A percentile compares a stretch with the other conserved stretches of the same genome.
phyloP scores from a whole-genome alignment of 2,113 vertebrate genomes.

The Polypterus bichir region DNA sequence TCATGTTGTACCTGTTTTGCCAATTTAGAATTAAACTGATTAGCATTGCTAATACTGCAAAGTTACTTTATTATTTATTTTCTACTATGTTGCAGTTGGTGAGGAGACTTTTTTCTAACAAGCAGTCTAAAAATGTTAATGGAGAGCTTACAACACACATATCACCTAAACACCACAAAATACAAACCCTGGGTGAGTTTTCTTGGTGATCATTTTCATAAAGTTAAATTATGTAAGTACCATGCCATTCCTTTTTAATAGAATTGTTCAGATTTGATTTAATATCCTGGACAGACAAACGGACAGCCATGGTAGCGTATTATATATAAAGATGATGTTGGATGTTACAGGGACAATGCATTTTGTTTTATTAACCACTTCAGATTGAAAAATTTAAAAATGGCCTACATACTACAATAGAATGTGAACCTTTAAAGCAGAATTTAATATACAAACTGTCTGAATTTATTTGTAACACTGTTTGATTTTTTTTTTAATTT shows the following conservation, averaged over 20 bases:
- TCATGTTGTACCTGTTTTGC: background rate
- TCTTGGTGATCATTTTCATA: background rate
- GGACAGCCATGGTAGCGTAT: too few relatives aligned
- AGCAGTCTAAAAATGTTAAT: slow-evolving; percentile 11
- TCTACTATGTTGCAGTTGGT: slow-evolving; percentile 35
- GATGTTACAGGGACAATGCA: too few relatives aligned
- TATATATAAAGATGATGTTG: too few relatives aligned
- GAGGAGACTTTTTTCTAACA: slow-evolving; percentile 49
- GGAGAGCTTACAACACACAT: slow-evolving; percentile 9
- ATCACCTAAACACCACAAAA: slow-evolving; percentile 11
- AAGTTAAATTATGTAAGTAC: background rate
- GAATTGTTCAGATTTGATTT: background rate
- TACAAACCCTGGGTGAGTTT: slow-evolving; percentile 17
- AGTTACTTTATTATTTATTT: background rate
- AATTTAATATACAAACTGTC: too few relatives aligned
- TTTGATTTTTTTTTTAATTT: too few relatives aligned
- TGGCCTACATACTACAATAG: too few relatives aligned
- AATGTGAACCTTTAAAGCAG: too few relatives aligned
- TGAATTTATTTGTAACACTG: too few relatives aligned
- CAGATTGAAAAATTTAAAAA: too few relatives aligned
- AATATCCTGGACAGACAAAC: too few relatives aligned
- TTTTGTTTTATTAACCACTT: too few relatives aligned
- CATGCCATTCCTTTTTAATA: background rate
- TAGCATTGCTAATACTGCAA: background rate
- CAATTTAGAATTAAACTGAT: background rate